Conservation (phyloP, 1,140 invertebrate genomes). For the Papilio glaucus region DNA sequence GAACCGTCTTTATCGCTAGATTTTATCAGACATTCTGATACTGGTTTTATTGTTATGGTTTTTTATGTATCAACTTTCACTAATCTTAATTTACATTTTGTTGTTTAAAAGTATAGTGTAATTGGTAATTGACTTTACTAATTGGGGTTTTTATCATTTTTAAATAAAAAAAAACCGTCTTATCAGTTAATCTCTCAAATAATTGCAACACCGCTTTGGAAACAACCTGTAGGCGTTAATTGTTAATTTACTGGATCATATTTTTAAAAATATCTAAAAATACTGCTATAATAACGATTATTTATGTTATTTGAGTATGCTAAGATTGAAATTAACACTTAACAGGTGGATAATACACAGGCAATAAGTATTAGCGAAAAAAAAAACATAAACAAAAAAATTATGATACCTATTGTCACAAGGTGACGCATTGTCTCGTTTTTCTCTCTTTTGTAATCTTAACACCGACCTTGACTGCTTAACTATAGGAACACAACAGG, state of each 20-base stretch:
- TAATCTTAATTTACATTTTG: background rate
- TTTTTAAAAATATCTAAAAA: background rate
- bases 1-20: background rate
- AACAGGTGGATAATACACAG: background rate
- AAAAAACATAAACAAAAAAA: background rate
- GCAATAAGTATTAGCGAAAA: background rate
- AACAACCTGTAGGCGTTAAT: background rate
- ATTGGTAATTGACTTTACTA: background rate
- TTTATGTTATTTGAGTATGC: background rate
- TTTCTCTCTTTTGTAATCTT: background rate
- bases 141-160: background rate
- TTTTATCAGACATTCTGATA: conserved; percentile 26
- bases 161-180: background rate
- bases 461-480: background rate
- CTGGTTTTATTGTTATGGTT: background rate
- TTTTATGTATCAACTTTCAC: background rate
- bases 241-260: background rate
- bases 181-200: background rate
- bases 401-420: background rate
- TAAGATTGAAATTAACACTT: background rate
- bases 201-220: background rate
- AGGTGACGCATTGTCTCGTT: background rate
- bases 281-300: background rate
- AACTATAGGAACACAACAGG: background rate
- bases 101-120: background rate